These are phyloP conservation scores for Lophura swinhoii DNA, from an alignment of 2,797 vertebrate genomes.

Conservation along the genomic window DNA sequence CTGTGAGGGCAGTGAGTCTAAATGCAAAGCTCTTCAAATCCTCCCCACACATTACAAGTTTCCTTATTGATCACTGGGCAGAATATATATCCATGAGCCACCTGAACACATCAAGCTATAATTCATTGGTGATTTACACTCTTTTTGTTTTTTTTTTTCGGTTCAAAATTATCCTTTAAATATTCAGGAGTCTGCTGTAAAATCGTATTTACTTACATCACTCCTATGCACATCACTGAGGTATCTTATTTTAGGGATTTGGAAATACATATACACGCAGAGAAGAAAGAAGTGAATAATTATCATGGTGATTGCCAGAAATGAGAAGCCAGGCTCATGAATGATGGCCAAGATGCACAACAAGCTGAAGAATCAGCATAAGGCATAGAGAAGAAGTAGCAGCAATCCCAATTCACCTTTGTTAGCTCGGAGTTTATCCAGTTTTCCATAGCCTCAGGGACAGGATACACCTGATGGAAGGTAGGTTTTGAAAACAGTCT, in stretches of 20 bases:
- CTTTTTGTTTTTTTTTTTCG: background rate
- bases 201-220: background rate
- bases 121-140: background rate
- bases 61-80: background rate
- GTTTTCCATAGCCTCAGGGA: background rate
- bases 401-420: background rate
- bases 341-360: background rate
- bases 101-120: background rate
- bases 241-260: background rate
- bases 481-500: background rate
- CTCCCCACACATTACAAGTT: background rate
- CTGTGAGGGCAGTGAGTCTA: background rate
- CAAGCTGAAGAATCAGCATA: background rate
- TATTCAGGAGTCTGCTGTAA: background rate
- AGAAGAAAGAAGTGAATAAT: background rate
- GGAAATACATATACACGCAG: background rate
- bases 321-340: background rate
- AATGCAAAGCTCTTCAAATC: background rate
- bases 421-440: background rate
- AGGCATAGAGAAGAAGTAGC: background rate
- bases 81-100: background rate
- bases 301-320: background rate
- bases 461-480: background rate
- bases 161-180: conserved; percentile 20
- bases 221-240: background rate